Percentiles rank a stretch among this genome's conserved stretches.
Conservation (phyloP, 2,888 invertebrate species). For the Drosophila glabriapex region DNA sequence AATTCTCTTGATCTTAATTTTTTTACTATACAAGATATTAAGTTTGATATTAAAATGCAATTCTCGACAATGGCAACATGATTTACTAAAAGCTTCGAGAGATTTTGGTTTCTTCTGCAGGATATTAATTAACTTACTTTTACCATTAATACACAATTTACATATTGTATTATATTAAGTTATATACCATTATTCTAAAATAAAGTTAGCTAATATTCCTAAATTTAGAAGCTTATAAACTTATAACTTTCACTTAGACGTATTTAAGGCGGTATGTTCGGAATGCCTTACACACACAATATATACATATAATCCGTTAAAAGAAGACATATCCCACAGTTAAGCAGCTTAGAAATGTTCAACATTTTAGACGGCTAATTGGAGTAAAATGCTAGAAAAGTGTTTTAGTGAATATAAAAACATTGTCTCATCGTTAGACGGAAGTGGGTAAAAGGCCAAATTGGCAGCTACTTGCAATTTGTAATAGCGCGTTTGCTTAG, state of each 20-base stretch:
- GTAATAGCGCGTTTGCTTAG: slow-evolving; percentile 47
- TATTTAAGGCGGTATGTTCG: background rate
- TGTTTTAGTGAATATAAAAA: background rate
- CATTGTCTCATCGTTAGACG: slow-evolving; percentile 28
- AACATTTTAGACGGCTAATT: slow-evolving; percentile 15
- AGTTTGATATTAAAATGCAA: background rate
- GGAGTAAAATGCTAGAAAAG: slow-evolving; percentile 3
- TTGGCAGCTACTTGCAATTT: slow-evolving; percentile 56
- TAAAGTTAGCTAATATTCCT: background rate
- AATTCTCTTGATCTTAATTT: slow-evolving; percentile 15
- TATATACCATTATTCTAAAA: background rate
- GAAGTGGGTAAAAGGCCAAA: slow-evolving; percentile 47
- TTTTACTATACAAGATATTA: background rate
- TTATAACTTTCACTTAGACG: background rate
- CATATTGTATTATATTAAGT: background rate
- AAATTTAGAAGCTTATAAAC: background rate
- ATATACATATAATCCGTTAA: background rate
- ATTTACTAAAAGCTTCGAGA: background rate
- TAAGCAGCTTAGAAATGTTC: background rate
- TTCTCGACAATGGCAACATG: background rate
- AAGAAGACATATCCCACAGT: background rate
- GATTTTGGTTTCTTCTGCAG: no score
- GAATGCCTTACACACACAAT: background rate
- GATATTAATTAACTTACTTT: background rate
- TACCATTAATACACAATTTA: no score